These are phyloP conservation scores for Coregonus clupeaformis DNA, from an alignment of 2,113 vertebrate genomes.

Conservation along the genomic window DNA sequence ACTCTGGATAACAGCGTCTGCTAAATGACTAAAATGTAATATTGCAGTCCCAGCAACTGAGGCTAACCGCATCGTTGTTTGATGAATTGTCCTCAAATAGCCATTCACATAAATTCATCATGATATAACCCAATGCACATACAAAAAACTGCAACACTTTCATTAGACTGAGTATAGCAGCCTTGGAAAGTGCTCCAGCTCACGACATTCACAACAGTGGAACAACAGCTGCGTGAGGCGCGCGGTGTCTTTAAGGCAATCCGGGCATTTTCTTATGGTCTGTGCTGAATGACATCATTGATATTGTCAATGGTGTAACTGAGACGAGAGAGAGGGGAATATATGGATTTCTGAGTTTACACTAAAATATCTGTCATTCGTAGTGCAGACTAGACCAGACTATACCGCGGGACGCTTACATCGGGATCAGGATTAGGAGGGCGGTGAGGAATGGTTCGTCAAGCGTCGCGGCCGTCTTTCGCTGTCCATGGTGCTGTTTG, in stretches of 20 bases:
- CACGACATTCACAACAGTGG: background rate
- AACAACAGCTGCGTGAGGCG: background rate
- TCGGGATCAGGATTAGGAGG: background rate
- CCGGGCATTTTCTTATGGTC: constrained; percentile 65
- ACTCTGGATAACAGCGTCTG: too few relatives aligned
- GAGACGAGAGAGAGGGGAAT: constrained; percentile 46
- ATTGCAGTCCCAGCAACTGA: too few relatives aligned
- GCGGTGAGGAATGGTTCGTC: constrained; percentile 67
- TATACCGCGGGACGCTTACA: constrained; percentile 4
- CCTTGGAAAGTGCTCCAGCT: background rate
- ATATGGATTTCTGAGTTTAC: constrained; percentile 24
- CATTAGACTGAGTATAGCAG: background rate
- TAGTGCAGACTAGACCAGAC: background rate
- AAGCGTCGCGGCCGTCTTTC: constrained; percentile 78
- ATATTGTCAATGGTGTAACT: constrained; percentile 69
- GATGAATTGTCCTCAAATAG: too few relatives aligned
- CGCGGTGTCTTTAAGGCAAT: constrained; percentile 66
- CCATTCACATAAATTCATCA: too few relatives aligned
- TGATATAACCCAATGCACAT: too few relatives aligned
- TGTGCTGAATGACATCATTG: constrained; percentile 76
- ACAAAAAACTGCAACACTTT: too few relatives aligned
- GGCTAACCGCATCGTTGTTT: too few relatives aligned
- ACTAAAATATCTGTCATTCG: background rate
- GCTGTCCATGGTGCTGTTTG: constrained; percentile 78
- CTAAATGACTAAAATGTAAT: too few relatives aligned